Conservation (phyloP, 2,888 invertebrate species). For the Caenorhabditis panamensis region DNA sequence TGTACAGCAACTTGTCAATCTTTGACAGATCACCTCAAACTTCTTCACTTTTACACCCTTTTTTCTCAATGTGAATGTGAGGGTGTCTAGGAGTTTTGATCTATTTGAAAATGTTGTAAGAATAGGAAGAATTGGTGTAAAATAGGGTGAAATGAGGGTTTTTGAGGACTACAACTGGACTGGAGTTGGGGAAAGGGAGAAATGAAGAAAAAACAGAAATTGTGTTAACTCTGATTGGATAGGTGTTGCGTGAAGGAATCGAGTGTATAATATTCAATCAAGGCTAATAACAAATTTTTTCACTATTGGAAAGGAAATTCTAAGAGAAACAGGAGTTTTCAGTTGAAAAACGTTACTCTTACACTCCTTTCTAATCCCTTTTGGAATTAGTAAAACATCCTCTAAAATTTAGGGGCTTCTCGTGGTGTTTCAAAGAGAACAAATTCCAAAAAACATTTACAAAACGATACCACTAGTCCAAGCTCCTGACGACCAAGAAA, state of each 20-base stretch:
- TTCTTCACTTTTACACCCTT: conserved; percentile 39
- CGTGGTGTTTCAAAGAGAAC: not conserved
- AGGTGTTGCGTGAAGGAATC: too few species aligned
- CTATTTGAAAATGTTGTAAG: not conserved
- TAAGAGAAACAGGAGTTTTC: too few species aligned
- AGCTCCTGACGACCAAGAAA: too few species aligned
- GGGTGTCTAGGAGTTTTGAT: conserved; percentile 5
- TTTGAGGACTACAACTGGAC: not conserved
- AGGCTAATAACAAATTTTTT: too few species aligned
- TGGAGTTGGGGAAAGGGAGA: too few species aligned
- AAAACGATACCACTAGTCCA: too few species aligned
- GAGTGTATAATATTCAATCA: too few species aligned
- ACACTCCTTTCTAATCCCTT: not conserved
- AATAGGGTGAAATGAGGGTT: not conserved
- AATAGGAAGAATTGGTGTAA: not conserved
- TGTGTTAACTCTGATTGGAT: too few species aligned
- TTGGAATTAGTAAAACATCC: conserved; percentile 1
- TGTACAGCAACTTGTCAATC: conserved; percentile 35
- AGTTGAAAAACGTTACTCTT: not conserved
- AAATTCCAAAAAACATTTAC: too few species aligned
- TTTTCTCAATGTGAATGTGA: conserved; percentile 7
- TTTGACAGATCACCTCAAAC: conserved; percentile 45
- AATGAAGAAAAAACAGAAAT: too few species aligned
- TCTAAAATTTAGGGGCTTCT: conserved; percentile 11
- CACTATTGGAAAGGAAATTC: too few species aligned